Conservation (phyloP, 2,797 vertebrate genomes). For the Eulemur rubriventer region DNA sequence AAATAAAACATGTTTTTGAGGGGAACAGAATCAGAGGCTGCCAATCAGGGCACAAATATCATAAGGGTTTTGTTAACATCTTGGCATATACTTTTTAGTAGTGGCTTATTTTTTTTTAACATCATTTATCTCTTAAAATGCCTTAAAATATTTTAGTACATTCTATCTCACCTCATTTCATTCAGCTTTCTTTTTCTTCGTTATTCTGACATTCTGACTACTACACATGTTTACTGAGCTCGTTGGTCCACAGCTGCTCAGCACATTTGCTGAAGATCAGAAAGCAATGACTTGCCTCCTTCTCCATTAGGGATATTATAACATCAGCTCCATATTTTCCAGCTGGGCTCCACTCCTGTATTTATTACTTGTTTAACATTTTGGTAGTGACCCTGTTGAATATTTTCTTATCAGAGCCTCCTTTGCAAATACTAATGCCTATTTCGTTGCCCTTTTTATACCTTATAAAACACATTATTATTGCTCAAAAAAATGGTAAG, state of each 20-base stretch:
- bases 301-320: neutral
- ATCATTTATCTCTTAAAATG: neutral
- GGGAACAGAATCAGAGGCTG: neutral
- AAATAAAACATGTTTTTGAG: neutral
- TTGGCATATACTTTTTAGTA: neutral
- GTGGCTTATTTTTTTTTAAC: neutral
- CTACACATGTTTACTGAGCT: neutral
- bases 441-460: neutral
- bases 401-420: neutral
- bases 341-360: neutral
- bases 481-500: neutral
- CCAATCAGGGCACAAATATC: neutral
- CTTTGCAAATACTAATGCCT: neutral
- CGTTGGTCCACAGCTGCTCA: neutral
- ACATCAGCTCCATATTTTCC: neutral
- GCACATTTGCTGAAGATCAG: neutral
- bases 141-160: neutral
- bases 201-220: neutral
- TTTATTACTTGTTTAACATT: neutral
- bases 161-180: neutral
- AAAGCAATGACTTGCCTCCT: neutral
- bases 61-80: neutral
- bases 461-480: neutral
- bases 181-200: neutral
- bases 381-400: neutral